Evolutionary conservation across 2,888 invertebrate species (phyloP).

Genomic region (Dusona sp.): DNA sequence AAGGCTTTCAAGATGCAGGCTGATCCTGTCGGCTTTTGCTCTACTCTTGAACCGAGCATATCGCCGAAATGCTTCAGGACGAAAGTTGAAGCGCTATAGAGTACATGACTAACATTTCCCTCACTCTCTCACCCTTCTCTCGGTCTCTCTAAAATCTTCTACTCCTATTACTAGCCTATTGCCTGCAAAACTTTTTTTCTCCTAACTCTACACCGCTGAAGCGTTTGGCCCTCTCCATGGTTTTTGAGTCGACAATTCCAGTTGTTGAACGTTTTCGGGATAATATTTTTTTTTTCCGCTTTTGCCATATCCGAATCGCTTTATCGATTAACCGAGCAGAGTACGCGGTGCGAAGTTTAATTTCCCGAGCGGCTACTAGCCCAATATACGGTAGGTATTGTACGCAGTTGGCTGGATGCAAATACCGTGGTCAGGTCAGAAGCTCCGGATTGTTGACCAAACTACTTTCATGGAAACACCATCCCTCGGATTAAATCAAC

Average conservation of each 20-base stretch:
- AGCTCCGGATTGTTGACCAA: slow-evolving; percentile 14
- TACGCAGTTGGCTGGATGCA: slow-evolving; percentile 25
- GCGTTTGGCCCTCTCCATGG: slow-evolving; percentile 15
- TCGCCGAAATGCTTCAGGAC: slow-evolving; percentile 56
- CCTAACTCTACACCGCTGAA: neutral
- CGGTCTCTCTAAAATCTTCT: neutral
- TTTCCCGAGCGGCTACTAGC: slow-evolving; percentile 47
- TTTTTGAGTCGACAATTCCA: slow-evolving; percentile 23
- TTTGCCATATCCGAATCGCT: slow-evolving; percentile 42
- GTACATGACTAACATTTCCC: slow-evolving; percentile 32
- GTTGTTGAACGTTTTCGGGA: slow-evolving; percentile 28
- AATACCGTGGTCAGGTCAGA: slow-evolving; percentile 36
- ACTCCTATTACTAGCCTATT: neutral
- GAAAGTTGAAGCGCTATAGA: slow-evolving; percentile 33
- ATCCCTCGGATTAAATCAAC: slow-evolving; percentile 11
- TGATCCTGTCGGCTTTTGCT: slow-evolving; percentile 50
- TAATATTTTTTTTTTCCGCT: slow-evolving; percentile 8
- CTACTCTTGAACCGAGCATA: slow-evolving; percentile 32
- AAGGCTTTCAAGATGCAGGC: slow-evolving; percentile 33
- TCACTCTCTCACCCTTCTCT: neutral
- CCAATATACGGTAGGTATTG: slow-evolving; percentile 16
- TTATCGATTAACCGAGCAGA: slow-evolving; percentile 56
- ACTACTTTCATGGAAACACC: slow-evolving; percentile 22
- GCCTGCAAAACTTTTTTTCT: slow-evolving; percentile 45
- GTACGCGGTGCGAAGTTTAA: slow-evolving; percentile 40